Percentiles rank a stretch among this genome's conserved stretches.
These are phyloP conservation scores for Dorcus hopei DNA, from an alignment of 2,888 invertebrate genomes.

Conservation along the genomic window DNA sequence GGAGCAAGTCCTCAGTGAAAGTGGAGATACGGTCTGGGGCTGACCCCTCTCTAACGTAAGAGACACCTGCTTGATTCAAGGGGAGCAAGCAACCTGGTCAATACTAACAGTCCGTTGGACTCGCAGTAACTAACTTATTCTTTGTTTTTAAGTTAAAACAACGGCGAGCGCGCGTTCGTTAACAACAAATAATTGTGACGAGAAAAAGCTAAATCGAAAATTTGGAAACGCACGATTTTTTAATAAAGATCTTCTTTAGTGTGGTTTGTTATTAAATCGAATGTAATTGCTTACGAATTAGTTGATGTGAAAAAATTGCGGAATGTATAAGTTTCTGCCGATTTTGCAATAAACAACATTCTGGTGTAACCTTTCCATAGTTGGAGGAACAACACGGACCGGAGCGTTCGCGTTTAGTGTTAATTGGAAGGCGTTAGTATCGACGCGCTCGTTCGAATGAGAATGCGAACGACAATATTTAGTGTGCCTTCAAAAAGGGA, in stretches of 20 bases:
- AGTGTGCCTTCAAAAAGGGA: no score
- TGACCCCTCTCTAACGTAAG: conserved; percentile 14
- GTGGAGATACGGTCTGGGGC: conserved; percentile 14
- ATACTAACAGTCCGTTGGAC: conserved; percentile 32
- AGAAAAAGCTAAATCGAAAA: no score
- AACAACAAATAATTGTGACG: no score
- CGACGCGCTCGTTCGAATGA: background rate
- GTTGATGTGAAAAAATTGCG: no score
- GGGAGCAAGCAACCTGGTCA: conserved; percentile 43
- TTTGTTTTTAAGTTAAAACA: conserved; percentile 4
- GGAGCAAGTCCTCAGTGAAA: conserved; percentile 9
- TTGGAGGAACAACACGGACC: background rate
- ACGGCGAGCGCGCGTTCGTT: background rate
- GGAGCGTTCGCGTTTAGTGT: background rate
- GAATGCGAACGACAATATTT: no score
- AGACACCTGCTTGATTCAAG: conserved; percentile 39
- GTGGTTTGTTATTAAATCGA: no score
- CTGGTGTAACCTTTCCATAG: no score
- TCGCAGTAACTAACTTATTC: conserved; percentile 11
- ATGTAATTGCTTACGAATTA: no score
- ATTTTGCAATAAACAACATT: no score
- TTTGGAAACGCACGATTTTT: no score
- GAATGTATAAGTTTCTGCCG: no score
- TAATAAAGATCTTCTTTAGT: no score
- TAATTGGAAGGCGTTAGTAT: background rate